Conservation (phyloP, 2,113 vertebrate genomes). For the Oxyruncus cristatus region DNA sequence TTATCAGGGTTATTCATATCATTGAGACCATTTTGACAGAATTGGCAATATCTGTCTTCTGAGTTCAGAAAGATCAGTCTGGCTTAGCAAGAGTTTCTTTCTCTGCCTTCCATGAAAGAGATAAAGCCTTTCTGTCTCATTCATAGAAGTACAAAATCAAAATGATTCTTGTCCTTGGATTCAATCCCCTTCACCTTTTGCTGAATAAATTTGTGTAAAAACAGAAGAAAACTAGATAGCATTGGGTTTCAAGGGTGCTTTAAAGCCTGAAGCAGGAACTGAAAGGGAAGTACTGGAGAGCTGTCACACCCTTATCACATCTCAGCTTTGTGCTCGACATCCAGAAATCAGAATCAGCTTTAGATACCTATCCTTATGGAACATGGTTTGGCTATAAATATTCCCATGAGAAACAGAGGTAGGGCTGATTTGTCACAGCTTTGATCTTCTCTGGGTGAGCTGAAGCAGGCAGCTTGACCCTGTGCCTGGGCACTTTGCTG, state of each 20-base stretch:
- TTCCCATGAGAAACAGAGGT: not conserved
- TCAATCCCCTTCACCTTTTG: not conserved
- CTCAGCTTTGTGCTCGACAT: not conserved
- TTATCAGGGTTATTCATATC: not conserved
- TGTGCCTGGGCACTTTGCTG: not conserved
- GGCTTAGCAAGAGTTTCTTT: not conserved
- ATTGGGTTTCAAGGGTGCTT: not conserved
- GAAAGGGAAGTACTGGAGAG: not conserved
- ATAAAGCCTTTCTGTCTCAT: not conserved
- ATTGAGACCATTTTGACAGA: not conserved
- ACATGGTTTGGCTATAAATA: not conserved
- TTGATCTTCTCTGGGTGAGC: not conserved
- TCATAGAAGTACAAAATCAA: not conserved
- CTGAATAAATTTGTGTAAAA: not conserved
- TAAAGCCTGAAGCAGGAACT: not conserved
- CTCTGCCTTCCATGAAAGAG: not conserved
- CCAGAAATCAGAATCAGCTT: not conserved
- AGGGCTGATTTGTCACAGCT: not conserved
- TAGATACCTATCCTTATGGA: not conserved
- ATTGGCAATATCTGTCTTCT: not conserved
- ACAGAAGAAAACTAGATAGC: not conserved
- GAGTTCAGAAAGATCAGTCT: not conserved
- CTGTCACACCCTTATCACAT: not conserved
- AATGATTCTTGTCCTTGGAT: not conserved
- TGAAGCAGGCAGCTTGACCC: not conserved